These are phyloP conservation scores for Leptothorax acervorum DNA, from an alignment of 2,888 invertebrate species.

Conservation along the genomic window DNA sequence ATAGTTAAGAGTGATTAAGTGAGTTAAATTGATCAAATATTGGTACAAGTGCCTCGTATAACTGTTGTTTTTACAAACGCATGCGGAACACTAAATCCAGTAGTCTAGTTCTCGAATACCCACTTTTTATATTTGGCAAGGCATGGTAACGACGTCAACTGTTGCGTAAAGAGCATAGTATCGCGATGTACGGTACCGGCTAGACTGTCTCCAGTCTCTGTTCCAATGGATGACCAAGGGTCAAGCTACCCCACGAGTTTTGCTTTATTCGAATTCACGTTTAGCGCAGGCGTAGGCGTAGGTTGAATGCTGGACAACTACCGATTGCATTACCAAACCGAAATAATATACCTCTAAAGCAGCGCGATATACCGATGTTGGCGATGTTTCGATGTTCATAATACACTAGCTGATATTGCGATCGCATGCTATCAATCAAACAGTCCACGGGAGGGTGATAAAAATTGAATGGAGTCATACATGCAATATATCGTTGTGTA, in stretches of 20 bases:
- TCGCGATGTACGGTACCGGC: conserved; percentile 70
- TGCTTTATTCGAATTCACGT: conserved; percentile 69
- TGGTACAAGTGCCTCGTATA: neutral
- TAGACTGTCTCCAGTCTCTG: conserved; percentile 78
- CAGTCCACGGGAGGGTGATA: neutral
- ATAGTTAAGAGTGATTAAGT: neutral
- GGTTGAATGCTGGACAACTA: neutral
- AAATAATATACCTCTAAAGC: conserved; percentile 8
- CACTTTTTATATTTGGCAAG: conserved; percentile 84
- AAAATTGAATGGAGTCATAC: neutral
- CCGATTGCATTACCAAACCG: neutral
- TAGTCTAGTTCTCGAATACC: conserved; percentile 64
- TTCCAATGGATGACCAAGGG: conserved; percentile 83
- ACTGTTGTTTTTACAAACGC: neutral
- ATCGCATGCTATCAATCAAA: conserved; percentile 5
- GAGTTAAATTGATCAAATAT: neutral
- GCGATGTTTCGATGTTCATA: neutral
- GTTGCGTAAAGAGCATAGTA: conserved; percentile 84
- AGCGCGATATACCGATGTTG: neutral
- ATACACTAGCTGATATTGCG: neutral
- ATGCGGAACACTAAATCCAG: neutral
- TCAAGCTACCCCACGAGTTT: conserved; percentile 81
- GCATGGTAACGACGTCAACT: conserved; percentile 82
- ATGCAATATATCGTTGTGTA: neutral
- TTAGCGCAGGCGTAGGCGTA: conserved; percentile 73